A percentile compares a stretch with the other conserved stretches of the same genome.
Evolutionary conservation across 2,888 invertebrate species (phyloP).

Genomic region (Pachydiplax longipennis): DNA sequence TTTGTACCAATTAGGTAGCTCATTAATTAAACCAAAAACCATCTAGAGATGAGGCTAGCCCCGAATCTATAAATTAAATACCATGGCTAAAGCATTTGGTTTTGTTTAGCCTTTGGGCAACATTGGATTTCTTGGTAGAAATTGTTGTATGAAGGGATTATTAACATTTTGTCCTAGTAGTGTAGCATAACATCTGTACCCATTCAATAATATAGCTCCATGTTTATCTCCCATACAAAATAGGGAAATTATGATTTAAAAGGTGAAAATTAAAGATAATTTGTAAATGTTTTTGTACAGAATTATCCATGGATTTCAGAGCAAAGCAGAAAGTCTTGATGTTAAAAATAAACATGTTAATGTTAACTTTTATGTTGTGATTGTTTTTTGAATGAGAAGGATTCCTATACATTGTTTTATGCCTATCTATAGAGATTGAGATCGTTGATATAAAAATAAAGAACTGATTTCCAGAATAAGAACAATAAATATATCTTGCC

Average conservation of each 20-base stretch:
- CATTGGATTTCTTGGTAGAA: conserved; percentile 7
- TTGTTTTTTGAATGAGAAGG: background rate
- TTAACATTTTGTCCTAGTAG: background rate
- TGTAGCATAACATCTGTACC: conserved; percentile 18
- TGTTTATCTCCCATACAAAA: conserved; percentile 13
- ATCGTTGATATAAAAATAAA: background rate
- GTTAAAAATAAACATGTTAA: conserved; percentile 45
- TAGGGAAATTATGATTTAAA: conserved; percentile 22
- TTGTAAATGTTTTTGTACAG: conserved; percentile 47
- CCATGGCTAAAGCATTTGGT: background rate
- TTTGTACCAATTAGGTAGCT: conserved; percentile 44
- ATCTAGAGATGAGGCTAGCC: conserved; percentile 6
- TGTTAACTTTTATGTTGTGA: conserved; percentile 31
- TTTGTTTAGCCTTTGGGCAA: background rate
- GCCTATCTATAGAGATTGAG: background rate
- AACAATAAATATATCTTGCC: background rate
- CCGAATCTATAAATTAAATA: background rate
- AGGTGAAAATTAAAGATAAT: conserved; percentile 35
- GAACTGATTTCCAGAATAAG: background rate
- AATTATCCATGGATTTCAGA: conserved; percentile 42
- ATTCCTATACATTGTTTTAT: background rate
- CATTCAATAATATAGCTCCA: background rate
- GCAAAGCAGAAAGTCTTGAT: conserved; percentile 35
- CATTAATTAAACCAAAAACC: background rate
- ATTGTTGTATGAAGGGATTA: background rate